phyloP scores from a whole-genome alignment of 2,113 vertebrate species.

The Lasiurus borealis region DNA sequence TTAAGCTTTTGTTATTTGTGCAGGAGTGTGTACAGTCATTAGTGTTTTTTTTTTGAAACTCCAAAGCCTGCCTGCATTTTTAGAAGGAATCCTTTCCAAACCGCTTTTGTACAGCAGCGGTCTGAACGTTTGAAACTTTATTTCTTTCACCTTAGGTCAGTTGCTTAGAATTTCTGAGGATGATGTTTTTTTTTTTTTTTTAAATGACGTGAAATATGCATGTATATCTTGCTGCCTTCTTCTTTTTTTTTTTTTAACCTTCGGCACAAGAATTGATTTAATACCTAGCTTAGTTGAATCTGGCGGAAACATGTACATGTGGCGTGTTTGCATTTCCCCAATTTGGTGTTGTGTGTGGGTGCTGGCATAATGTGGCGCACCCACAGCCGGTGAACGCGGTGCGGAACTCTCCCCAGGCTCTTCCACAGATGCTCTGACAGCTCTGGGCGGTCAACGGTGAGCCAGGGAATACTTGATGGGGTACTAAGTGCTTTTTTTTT shows the following conservation, averaged over 20 bases:
- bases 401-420: not conserved
- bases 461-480: not conserved
- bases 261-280: not conserved
- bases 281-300: not conserved
- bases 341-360: not conserved
- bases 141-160: not conserved
- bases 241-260: not conserved
- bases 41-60: slow-evolving; percentile 52
- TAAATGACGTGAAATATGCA: not conserved
- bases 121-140: slow-evolving; percentile 24
- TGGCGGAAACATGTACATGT: slow-evolving; percentile 3
- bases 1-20: slow-evolving; percentile 38
- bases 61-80: not conserved
- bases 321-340: slow-evolving; percentile 45
- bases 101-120: not conserved
- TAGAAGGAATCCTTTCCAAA: slow-evolving; percentile 1
- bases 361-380: not conserved
- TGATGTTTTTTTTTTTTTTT: not conserved
- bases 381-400: not conserved
- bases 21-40: not conserved
- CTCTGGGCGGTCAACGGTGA: not conserved
- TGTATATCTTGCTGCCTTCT: not conserved
- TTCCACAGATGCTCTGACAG: not conserved
- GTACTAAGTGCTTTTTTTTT: not conserved
- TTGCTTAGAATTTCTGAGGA: not conserved